A percentile compares a stretch with the other conserved stretches of the same genome.
phyloP scores from a whole-genome alignment of 2,888 invertebrate species.

The Volucella inanis region DNA sequence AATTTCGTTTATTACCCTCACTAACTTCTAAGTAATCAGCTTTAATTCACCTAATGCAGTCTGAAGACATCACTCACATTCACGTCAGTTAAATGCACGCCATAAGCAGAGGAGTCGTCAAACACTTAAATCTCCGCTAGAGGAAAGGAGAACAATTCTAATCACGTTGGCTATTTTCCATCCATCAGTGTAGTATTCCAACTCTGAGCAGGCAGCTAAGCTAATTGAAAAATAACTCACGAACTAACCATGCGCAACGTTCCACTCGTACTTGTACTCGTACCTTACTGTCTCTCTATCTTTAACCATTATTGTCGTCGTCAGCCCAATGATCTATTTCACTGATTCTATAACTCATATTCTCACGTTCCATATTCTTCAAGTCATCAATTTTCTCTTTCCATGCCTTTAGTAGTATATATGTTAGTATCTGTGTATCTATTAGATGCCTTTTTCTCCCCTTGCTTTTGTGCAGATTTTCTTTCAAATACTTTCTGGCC shows the following conservation, averaged over 20 bases:
- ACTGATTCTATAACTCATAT: constrained; percentile 73
- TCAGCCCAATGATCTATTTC: constrained; percentile 72
- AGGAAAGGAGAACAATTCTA: constrained; percentile 44
- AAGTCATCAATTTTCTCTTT: constrained; percentile 59
- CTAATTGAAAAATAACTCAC: constrained; percentile 74
- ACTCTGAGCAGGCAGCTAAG: constrained; percentile 60
- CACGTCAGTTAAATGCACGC: no score
- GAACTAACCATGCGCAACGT: constrained; percentile 63
- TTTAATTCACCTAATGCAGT: no score
- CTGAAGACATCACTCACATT: no score
- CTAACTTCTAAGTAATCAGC: no score
- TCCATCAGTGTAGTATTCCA: constrained; percentile 3
- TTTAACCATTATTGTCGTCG: constrained; percentile 16
- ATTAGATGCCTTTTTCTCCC: background rate
- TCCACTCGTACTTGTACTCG: background rate
- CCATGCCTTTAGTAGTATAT: background rate
- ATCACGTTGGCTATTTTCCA: constrained; percentile 54
- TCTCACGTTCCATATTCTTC: constrained; percentile 70
- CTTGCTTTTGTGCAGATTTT: constrained; percentile 13
- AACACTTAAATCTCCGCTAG: constrained; percentile 12
- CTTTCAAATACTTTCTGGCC: constrained; percentile 34
- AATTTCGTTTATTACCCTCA: no score
- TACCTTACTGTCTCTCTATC: constrained; percentile 43
- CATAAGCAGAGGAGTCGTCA: background rate
- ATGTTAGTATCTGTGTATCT: no score